phyloP scores from a whole-genome alignment of 2,888 invertebrate genomes.

The Coleophora deauratella region DNA sequence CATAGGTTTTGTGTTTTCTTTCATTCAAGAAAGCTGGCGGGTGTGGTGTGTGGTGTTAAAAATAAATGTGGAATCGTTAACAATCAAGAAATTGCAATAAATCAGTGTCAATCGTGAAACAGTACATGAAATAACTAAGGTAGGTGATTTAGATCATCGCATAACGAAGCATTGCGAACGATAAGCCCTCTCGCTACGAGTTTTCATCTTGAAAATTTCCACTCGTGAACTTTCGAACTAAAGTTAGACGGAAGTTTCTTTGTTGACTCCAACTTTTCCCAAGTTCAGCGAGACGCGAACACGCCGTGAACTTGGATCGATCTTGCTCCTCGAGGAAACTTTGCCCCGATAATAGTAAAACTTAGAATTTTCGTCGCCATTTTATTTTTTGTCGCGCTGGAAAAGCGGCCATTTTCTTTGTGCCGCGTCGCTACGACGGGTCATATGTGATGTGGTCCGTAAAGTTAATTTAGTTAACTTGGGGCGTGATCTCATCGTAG shows the following conservation, averaged over 20 bases:
- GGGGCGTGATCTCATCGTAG: conserved; percentile 64
- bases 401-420: conserved; percentile 77
- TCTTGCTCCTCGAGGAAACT: conserved; percentile 49
- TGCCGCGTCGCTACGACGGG: conserved; percentile 72
- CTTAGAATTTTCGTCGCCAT: conserved; percentile 76
- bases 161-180: conserved; percentile 37
- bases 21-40: conserved; percentile 73
- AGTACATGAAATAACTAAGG: conserved; percentile 69
- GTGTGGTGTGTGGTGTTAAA: conserved; percentile 61
- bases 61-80: conserved; percentile 36
- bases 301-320: conserved; percentile 37
- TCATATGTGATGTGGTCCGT: conserved; percentile 66
- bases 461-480: conserved; percentile 71
- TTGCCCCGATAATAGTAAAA: conserved; percentile 69
- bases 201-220: conserved; percentile 75
- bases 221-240: conserved; percentile 66
- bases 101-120: conserved; percentile 42
- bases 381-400: conserved; percentile 76
- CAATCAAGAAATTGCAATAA: conserved; percentile 33
- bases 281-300: conserved; percentile 37
- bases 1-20: conserved; percentile 65
- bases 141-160: conserved; percentile 44
- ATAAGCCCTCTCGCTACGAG: conserved; percentile 56
- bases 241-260: conserved; percentile 64
- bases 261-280: conserved; percentile 50